These are phyloP conservation scores for Chaetura pelagica DNA, from an alignment of 2,113 vertebrate genomes.

Conservation along the genomic window DNA sequence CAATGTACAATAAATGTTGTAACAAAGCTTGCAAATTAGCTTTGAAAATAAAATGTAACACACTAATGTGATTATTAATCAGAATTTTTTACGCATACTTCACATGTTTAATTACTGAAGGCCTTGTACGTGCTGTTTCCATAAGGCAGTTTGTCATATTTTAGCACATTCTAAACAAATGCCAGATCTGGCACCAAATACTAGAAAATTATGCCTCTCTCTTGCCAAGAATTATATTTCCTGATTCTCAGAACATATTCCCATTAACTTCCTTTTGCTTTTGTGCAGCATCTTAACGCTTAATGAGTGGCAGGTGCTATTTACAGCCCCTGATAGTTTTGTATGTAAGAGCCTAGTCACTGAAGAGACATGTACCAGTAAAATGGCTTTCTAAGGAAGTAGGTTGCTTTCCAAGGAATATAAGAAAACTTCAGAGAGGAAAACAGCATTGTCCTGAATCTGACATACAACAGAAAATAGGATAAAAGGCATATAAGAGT, in stretches of 20 bases:
- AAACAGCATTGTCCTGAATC: not conserved
- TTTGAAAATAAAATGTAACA: slow-evolving; percentile 3
- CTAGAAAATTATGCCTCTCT: not conserved
- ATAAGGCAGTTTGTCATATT: not conserved
- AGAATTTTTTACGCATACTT: not conserved
- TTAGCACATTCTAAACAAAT: not conserved
- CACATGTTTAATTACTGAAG: not conserved
- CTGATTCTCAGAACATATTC: not conserved
- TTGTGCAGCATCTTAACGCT: not conserved
- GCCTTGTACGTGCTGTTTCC: not conserved
- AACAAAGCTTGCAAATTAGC: slow-evolving; percentile 1
- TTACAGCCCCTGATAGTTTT: not conserved
- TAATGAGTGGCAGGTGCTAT: not conserved
- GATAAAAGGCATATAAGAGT: not conserved
- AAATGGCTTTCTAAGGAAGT: not conserved
- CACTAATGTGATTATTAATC: slow-evolving; percentile 20
- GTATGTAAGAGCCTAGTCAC: not conserved
- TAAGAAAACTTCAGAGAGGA: not conserved
- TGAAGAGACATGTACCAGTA: not conserved
- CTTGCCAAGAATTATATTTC: not conserved
- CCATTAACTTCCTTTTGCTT: not conserved
- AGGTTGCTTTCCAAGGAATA: not conserved
- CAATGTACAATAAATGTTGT: not conserved
- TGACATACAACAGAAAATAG: not conserved
- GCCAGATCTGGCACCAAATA: not conserved